These are phyloP conservation scores for Mormyrus proboscirostris DNA, from an alignment of 2,797 vertebrate species.

Conservation along the genomic window DNA sequence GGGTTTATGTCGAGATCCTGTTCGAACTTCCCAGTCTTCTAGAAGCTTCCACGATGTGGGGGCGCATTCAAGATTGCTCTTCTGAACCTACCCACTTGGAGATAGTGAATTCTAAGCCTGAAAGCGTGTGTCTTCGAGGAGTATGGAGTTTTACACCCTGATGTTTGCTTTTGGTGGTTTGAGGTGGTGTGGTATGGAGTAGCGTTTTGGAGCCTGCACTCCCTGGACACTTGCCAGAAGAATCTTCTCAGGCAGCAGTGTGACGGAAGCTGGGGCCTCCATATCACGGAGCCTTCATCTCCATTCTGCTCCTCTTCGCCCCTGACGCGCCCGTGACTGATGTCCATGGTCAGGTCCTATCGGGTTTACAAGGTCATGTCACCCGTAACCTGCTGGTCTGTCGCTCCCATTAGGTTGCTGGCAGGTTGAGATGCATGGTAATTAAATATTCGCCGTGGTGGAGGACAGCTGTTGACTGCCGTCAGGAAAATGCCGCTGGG, in stretches of 20 bases:
- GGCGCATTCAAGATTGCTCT: background rate
- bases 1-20: background rate
- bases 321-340: background rate
- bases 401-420: background rate
- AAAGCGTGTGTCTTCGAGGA: background rate
- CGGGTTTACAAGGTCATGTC: background rate
- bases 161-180: background rate
- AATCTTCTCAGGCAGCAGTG: background rate
- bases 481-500: background rate
- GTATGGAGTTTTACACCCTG: background rate
- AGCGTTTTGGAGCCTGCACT: background rate
- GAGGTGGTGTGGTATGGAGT: background rate
- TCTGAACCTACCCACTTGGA: background rate
- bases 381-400: background rate
- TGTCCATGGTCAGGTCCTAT: background rate
- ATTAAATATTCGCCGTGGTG: background rate
- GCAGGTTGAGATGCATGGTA: background rate
- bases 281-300: background rate
- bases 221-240: background rate
- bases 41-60: background rate
- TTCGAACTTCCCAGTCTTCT: background rate
- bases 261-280: background rate
- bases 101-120: background rate
- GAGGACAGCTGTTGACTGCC: background rate
- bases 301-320: background rate